These are phyloP conservation scores for Tipula lateralis DNA, from an alignment of 2,888 invertebrate species.

Conservation along the genomic window DNA sequence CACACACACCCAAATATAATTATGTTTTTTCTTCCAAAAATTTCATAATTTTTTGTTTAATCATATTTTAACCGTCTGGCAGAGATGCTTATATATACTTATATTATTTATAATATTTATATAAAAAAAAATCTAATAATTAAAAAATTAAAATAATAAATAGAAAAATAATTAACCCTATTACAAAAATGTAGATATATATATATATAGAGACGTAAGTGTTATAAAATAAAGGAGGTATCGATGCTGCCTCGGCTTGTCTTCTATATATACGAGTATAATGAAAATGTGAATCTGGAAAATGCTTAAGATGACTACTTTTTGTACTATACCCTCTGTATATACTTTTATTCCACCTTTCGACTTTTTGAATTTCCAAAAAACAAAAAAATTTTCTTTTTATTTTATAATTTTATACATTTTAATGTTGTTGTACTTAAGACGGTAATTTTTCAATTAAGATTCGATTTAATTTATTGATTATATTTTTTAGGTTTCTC, in stretches of 20 bases:
- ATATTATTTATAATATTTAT: background rate
- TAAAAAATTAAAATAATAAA: conserved; percentile 13
- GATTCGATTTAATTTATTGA: conserved; percentile 24
- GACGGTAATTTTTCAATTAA: conserved; percentile 15
- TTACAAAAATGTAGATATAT: background rate
- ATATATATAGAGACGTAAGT: background rate
- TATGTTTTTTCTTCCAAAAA: background rate
- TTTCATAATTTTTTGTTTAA: background rate
- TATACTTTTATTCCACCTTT: background rate
- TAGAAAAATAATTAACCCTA: conserved; percentile 21
- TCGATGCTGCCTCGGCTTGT: background rate
- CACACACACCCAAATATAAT: background rate
- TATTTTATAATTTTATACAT: background rate
- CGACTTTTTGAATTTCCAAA: background rate
- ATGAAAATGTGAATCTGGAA: background rate
- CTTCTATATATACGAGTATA: background rate
- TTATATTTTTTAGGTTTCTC: background rate
- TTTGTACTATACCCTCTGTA: background rate
- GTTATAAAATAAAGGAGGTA: background rate
- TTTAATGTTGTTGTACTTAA: background rate
- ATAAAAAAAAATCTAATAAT: background rate
- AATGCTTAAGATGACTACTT: background rate
- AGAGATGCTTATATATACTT: background rate
- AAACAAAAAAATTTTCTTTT: background rate
- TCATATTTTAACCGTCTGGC: background rate